These are phyloP conservation scores for Dufourea novaeangliae DNA, from an alignment of 1,140 invertebrate species.

Conservation along the genomic window DNA sequence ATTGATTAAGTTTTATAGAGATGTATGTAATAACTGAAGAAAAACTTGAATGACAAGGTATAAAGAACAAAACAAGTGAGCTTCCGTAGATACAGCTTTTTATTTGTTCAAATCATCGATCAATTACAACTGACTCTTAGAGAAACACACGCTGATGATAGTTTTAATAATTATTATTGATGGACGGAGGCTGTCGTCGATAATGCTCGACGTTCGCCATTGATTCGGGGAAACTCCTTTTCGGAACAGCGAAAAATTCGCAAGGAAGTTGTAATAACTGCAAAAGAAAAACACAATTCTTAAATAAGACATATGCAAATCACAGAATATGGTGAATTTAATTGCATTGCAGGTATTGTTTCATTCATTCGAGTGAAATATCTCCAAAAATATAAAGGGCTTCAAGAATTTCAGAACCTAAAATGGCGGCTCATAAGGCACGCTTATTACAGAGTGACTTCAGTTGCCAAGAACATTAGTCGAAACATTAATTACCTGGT, in stretches of 20 bases:
- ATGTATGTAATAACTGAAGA: background rate
- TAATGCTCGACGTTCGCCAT: background rate
- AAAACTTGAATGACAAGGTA: background rate
- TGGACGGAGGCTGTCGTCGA: background rate
- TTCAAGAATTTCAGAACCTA: background rate
- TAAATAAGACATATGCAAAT: background rate
- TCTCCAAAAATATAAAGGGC: too few relatives aligned
- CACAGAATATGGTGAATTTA: background rate
- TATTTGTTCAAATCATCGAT: background rate
- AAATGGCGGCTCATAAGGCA: background rate
- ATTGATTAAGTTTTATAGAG: too few relatives aligned
- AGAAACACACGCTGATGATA: too few relatives aligned
- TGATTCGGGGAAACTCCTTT: background rate
- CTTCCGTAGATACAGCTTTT: background rate
- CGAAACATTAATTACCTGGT: slow-evolving; percentile 30
- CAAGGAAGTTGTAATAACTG: slow-evolving; percentile 19
- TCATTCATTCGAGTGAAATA: too few relatives aligned
- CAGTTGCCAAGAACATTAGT: background rate
- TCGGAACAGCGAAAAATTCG: background rate
- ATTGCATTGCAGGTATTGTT: too few relatives aligned
- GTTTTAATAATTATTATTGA: slow-evolving; percentile 34
- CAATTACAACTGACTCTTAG: background rate
- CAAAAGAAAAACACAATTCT: background rate
- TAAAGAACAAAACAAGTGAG: background rate
- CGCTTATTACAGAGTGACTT: background rate